Percentiles rank a stretch among this genome's conserved stretches.
phyloP scores from a whole-genome alignment of 2,113 vertebrate species.

The Poeciliopsis turrubarensis region DNA sequence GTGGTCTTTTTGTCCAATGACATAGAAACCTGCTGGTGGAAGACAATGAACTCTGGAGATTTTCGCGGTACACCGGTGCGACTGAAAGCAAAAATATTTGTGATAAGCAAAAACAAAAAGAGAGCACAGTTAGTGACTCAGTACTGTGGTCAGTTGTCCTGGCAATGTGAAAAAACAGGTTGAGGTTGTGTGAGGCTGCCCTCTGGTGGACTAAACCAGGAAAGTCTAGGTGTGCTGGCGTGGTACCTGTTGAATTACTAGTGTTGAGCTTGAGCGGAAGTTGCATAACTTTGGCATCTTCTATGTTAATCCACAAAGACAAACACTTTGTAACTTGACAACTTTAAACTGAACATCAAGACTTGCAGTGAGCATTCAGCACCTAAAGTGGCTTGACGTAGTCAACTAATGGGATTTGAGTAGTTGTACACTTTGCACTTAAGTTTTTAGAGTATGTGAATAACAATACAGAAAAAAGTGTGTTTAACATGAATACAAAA shows the following conservation, averaged over 20 bases:
- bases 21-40: constrained; percentile 29
- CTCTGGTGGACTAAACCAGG: constrained; percentile 47
- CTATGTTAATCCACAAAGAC: not conserved
- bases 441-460: constrained; percentile 43
- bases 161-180: constrained; percentile 20
- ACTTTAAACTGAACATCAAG: constrained; percentile 23
- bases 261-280: constrained; percentile 34
- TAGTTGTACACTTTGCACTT: constrained; percentile 23
- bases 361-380: constrained; percentile 11
- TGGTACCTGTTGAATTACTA: not conserved
- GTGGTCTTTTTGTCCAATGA: constrained; percentile 29
- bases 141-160: not conserved
- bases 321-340: constrained; percentile 32
- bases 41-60: constrained; percentile 4
- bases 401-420: constrained; percentile 18
- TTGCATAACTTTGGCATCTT: constrained; percentile 4
- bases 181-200: constrained; percentile 34
- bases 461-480: constrained; percentile 48
- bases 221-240: not conserved
- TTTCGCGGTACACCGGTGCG: not conserved
- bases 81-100: not conserved
- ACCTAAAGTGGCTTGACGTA: constrained; percentile 17
- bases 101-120: not conserved
- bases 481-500: constrained; percentile 47
- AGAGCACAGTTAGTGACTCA: constrained; percentile 19